phyloP scores from a whole-genome alignment of 2,797 vertebrate species.

The Selene dorsalis region DNA sequence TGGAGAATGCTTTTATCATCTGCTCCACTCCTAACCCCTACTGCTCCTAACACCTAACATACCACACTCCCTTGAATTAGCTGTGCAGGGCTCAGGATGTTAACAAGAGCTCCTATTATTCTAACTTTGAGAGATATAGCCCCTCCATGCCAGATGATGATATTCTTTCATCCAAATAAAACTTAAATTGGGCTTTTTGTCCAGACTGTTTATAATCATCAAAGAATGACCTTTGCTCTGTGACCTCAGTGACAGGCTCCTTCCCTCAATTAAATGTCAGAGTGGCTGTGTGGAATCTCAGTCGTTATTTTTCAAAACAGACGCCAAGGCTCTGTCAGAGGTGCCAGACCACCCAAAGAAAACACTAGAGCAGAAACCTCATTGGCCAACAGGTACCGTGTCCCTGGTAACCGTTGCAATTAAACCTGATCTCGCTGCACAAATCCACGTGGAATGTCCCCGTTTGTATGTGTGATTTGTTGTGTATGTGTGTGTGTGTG shows the following conservation, averaged over 20 bases:
- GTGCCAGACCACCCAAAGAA: slow-evolving; percentile 69
- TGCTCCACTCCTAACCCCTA: not conserved
- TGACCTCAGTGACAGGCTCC: slow-evolving; percentile 63
- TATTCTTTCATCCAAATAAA: slow-evolving; percentile 51
- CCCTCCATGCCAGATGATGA: slow-evolving; percentile 13
- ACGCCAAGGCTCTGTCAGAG: slow-evolving; percentile 59
- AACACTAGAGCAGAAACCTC: slow-evolving; percentile 44
- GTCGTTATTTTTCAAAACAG: slow-evolving; percentile 63
- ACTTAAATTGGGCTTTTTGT: slow-evolving; percentile 27
- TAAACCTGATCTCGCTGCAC: slow-evolving; percentile 53
- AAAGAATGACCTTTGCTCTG: slow-evolving; percentile 73
- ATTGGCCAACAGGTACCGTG: slow-evolving; percentile 55
- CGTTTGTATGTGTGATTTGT: slow-evolving; percentile 37
- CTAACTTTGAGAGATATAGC: slow-evolving; percentile 18
- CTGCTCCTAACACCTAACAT: not conserved
- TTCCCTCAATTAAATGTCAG: slow-evolving; percentile 69
- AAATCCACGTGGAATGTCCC: slow-evolving; percentile 50
- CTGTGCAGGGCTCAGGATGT: not conserved
- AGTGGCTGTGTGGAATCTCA: slow-evolving; percentile 63
- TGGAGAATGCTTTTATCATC: not conserved
- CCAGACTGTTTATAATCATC: slow-evolving; percentile 60
- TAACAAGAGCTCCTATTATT: slow-evolving; percentile 35
- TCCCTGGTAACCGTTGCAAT: slow-evolving; percentile 45
- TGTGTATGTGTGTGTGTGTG: not conserved
- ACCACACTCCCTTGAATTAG: not conserved